A percentile compares a stretch with the other conserved stretches of the same genome.
These are phyloP conservation scores for Odontomyia ornata DNA, from an alignment of 2,888 invertebrate genomes.

Conservation along the genomic window DNA sequence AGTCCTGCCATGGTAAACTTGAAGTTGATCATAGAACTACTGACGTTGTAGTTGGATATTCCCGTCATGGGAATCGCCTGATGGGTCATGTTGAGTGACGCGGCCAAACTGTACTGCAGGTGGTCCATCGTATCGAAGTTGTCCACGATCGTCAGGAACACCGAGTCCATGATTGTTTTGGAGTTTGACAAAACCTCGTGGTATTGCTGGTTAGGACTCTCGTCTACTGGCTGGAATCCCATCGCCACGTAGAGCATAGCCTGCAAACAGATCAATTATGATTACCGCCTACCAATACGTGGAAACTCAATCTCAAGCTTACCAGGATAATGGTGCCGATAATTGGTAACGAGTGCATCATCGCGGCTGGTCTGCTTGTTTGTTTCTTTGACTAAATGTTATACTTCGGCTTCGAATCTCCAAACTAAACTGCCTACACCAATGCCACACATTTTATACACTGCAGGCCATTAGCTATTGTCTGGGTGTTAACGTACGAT, in stretches of 20 bases:
- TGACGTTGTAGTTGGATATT: background rate
- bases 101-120: background rate
- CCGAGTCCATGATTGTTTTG: conserved; percentile 12
- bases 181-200: conserved; percentile 7
- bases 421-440: conserved; percentile 22
- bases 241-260: background rate
- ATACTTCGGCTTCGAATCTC: background rate
- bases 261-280: background rate
- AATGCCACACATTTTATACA: conserved; percentile 31
- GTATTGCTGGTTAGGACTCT: background rate
- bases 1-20: background rate
- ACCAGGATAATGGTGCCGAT: conserved; percentile 16
- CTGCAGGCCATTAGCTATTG: conserved; percentile 1
- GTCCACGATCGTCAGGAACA: conserved; percentile 6
- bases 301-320: background rate
- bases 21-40: background rate
- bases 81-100: background rate
- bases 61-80: background rate
- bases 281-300: too few relatives aligned
- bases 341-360: background rate
- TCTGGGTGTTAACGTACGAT: background rate
- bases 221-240: background rate
- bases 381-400: background rate
- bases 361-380: background rate
- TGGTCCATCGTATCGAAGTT: background rate